Base-by-base conservation (phyloP, 2,888 invertebrate genomes). In the Melanophora roralis region DNA sequence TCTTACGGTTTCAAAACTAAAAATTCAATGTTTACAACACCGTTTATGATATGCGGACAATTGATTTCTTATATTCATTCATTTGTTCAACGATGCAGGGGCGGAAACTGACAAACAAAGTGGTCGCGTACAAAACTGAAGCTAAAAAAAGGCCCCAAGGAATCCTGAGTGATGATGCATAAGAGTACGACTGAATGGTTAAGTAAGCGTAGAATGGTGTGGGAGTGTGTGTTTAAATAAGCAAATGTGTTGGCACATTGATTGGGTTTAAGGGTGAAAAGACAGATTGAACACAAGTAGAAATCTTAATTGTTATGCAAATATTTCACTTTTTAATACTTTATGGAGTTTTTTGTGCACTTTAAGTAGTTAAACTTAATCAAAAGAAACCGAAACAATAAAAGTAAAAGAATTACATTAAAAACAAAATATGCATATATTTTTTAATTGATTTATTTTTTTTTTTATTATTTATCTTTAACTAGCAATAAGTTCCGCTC, bases 281-380 rank as follows among this genome's bases (percentile, higher is more conserved):
- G 21, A 12, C 53, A 60, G 51, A 51, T 47, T 55, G 62, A 76
- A 67, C 34, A 68, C 12, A 23, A 23, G 21, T 51, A 40, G 45
- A 57, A 74, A 74, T 59, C 74, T 59, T 79, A 79, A 79, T 74
- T 79, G 74, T 69, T 71, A 79, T 79, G 78, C 74, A 79, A 79
- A 79, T 79, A 74, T 79, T 78, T 65, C 38, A 38, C 62, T 32
- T 34, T 57, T 69, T 43, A 62, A 69, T 55, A 21, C 55, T 14
- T 40, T 40, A 16, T 55, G 68, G 55, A 45, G 60, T 69, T 12
- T 47, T 2, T n/a, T n/a, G 8, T 34, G n/a, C n/a, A n/a, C 27
- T 27, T 27, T 27, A 27, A n/a, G n/a, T n/a, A n/a, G n/a, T n/a
- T n/a, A n/a, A n/a, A n/a, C n/a, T n/a, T n/a, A n/a, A n/a, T n/a